phyloP scores from a whole-genome alignment of 30 jellyfish, hydroid and myxozoan species.

The Aurelia coerulea region DNA sequence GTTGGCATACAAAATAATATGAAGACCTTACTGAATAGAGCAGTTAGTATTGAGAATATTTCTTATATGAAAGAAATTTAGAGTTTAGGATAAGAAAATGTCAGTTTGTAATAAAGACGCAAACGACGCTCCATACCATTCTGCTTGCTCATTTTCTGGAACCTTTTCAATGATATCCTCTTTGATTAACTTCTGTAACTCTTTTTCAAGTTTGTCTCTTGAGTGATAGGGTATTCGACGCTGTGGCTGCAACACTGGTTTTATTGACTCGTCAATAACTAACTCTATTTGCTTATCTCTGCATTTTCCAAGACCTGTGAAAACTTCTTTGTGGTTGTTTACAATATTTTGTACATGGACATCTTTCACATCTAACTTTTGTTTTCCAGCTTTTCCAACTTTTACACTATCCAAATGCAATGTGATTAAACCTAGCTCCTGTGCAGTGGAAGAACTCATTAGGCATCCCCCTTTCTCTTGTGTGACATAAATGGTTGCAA shows the following conservation, averaged over 20 bases:
- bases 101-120: no score
- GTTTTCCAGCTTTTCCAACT: no score
- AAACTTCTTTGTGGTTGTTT: neutral
- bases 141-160: conserved; percentile 25
- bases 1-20: no score
- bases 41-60: no score
- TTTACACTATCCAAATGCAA: neutral
- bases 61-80: no score
- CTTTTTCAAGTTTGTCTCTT: neutral
- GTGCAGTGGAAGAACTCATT: conserved; percentile 18
- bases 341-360: neutral
- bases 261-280: neutral
- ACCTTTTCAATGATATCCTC: conserved; percentile 36
- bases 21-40: no score
- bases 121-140: no score
- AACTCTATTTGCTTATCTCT: neutral
- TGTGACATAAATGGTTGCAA: neutral
- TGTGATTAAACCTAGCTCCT: conserved; percentile 6
- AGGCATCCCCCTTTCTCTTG: conserved; percentile 12
- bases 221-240: neutral
- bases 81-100: no score
- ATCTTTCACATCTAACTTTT: neutral
- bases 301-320: conserved; percentile 38
- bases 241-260: neutral
- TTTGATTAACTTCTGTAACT: neutral